phyloP scores from a whole-genome alignment of 92 coral and sea anemone species.

The Umimayanthus kanabou region DNA sequence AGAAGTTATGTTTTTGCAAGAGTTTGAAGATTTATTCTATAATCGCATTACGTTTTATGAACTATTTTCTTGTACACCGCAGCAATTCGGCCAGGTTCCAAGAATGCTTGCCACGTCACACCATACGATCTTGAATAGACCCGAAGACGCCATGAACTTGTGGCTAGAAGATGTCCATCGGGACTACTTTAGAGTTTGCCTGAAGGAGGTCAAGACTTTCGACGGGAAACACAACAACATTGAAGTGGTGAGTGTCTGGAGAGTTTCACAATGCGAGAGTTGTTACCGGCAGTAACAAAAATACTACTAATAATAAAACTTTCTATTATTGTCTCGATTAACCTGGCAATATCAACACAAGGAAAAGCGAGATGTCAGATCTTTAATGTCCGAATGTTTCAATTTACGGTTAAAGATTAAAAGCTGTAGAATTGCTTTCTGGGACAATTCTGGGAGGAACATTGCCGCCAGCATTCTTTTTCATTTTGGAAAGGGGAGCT shows the following conservation, averaged over 20 bases:
- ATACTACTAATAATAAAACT: too few species aligned
- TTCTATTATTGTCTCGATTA: too few species aligned
- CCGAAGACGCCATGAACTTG: slow-evolving; percentile 65
- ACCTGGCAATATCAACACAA: too few species aligned
- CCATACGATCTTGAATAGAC: slow-evolving; percentile 25
- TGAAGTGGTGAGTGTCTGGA: slow-evolving; percentile 48
- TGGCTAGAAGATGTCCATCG: slow-evolving; percentile 61
- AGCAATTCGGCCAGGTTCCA: slow-evolving; percentile 51
- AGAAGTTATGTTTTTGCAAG: neutral
- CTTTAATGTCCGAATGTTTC: too few species aligned
- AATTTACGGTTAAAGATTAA: too few species aligned
- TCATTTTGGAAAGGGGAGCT: too few species aligned
- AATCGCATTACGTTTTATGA: neutral
- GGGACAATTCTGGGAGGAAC: too few species aligned
- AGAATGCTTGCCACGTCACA: slow-evolving; percentile 49
- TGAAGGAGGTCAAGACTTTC: slow-evolving; percentile 60
- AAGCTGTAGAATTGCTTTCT: too few species aligned
- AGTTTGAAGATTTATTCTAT: too few species aligned
- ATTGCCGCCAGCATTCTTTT: too few species aligned
- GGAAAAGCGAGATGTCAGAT: too few species aligned
- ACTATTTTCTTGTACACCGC: neutral
- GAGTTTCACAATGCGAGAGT: neutral
- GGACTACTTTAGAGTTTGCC: slow-evolving; percentile 58
- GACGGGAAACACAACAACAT: slow-evolving; percentile 63
- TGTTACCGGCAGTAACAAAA: neutral